These are phyloP conservation scores for Pammene aurita DNA, from an alignment of 2,888 invertebrate species.

Conservation along the genomic window DNA sequence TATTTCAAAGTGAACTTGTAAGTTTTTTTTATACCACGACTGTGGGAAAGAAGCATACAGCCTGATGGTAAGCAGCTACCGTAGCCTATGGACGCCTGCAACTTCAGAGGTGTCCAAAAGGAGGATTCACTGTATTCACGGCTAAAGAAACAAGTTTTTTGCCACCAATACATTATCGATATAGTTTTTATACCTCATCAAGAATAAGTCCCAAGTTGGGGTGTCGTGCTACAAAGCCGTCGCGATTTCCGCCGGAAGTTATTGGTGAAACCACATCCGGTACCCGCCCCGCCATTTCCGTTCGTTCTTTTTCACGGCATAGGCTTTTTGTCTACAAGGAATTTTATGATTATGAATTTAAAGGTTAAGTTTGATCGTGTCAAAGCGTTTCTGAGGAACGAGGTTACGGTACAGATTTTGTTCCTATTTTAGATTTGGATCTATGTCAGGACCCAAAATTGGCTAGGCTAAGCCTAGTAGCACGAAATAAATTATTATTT, in stretches of 20 bases:
- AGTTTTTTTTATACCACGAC: no score
- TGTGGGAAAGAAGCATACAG: no score
- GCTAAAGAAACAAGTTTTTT: no score
- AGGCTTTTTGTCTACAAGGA: slow-evolving; percentile 15
- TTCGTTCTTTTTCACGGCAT: slow-evolving; percentile 41
- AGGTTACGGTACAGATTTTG: neutral
- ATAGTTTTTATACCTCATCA: neutral
- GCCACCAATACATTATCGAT: neutral
- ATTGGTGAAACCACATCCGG: slow-evolving; percentile 64
- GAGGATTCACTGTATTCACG: no score
- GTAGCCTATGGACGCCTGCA: no score
- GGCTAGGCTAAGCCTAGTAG: no score
- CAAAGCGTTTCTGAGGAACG: slow-evolving; percentile 1
- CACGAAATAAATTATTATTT: no score
- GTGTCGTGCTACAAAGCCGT: slow-evolving; percentile 56
- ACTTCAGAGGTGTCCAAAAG: no score
- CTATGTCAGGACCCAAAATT: no score
- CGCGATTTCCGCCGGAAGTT: slow-evolving; percentile 54
- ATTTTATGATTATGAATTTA: slow-evolving; percentile 20
- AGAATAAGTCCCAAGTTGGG: slow-evolving; percentile 51
- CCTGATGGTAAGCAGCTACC: no score
- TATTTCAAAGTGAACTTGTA: no score
- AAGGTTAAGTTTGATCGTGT: neutral
- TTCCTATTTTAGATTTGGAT: neutral
- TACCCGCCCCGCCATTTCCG: slow-evolving; percentile 50